phyloP scores from a whole-genome alignment of 37 sponge, comb jelly and placozoan species.

The Spongilla lacustris region DNA sequence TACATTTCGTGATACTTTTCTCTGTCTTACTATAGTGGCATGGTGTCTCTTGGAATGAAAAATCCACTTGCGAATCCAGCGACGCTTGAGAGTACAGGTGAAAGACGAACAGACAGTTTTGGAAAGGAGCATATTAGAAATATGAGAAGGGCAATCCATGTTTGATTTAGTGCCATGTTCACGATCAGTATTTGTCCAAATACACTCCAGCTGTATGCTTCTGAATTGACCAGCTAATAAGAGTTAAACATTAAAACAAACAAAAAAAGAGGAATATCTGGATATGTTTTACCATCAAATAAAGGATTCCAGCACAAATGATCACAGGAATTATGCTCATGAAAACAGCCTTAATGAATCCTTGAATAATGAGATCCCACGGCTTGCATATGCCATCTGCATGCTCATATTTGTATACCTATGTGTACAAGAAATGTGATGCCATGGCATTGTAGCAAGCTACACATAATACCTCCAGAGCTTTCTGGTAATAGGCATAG shows the following conservation, averaged over 20 bases:
- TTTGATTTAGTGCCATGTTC: conserved; percentile 78
- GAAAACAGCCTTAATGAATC: conserved; percentile 51
- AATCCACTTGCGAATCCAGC: conserved; percentile 89
- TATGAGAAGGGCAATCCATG: conserved; percentile 75
- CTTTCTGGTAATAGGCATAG: neutral
- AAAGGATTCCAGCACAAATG: conserved; percentile 45
- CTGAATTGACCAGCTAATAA: neutral
- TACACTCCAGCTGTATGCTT: conserved; percentile 10
- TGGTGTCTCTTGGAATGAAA: conserved; percentile 68
- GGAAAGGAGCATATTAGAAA: conserved; percentile 57
- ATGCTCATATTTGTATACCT: conserved; percentile 69
- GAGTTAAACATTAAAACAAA: neutral
- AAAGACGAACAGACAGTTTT: conserved; percentile 42
- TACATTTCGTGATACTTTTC: neutral
- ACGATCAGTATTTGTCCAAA: conserved; percentile 40
- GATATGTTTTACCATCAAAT: conserved; percentile 48
- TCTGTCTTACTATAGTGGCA: conserved; percentile 65
- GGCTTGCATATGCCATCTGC: conserved; percentile 78
- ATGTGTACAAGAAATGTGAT: neutral
- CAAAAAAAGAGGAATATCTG: neutral
- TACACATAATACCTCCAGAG: neutral
- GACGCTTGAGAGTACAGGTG: conserved; percentile 74
- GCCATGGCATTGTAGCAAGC: neutral
- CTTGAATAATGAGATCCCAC: conserved; percentile 61
- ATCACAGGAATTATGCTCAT: conserved; percentile 43